Base-by-base conservation (phyloP, 2,888 invertebrate genomes). In the Leptinotarsa juncta region DNA sequence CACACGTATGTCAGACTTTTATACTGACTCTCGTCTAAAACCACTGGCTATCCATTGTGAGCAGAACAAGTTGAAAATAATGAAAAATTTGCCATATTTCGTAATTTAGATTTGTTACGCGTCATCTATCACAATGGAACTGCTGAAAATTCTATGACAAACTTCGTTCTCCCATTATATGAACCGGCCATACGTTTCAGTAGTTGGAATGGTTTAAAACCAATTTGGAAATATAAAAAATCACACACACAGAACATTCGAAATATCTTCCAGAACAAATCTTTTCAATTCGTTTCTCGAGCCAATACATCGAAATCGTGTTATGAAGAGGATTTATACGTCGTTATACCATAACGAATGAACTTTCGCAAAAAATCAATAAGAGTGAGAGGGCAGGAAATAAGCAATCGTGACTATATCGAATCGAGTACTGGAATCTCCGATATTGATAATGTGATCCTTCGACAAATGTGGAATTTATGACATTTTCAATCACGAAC, bases 211-310 rank as follows among this genome's bases (percentile, higher is more conserved):
- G 48, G 67, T 65, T 71, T 69, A 26, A 71, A 73, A 76, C 67
- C 66, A 65, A 57, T 51, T 71, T 66, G 18, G 26, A 73, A 70
- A 72, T 72, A 72, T 74, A 72, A 76, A 73, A 72, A 65, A 76
- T 74, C 26, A 65, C 65, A 16, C 26, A 65, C 65, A 16, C 53
- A 57, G 26, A 60, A 55, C 50, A 72, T 67, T 69, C 69, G 62
- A 67, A 53, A 60, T 67, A 53, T 70, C 57, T 70, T 73, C 72
- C 62, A 62, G 62, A 71, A 76, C 72, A 72, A 74, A 76, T 76
- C 68, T 74, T 48, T 49, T 60, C 76, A 76, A 72, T 74, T 76
- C 72, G 76, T 76, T 74, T 50, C 16, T 18, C 70, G 72, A 65
- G 53, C 70, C 71, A 69, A 72, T 74, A 76, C 71, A 65, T 60